Evolutionary conservation across 2,797 vertebrate species (phyloP).

Genomic region (Squalus acanthias): DNA sequence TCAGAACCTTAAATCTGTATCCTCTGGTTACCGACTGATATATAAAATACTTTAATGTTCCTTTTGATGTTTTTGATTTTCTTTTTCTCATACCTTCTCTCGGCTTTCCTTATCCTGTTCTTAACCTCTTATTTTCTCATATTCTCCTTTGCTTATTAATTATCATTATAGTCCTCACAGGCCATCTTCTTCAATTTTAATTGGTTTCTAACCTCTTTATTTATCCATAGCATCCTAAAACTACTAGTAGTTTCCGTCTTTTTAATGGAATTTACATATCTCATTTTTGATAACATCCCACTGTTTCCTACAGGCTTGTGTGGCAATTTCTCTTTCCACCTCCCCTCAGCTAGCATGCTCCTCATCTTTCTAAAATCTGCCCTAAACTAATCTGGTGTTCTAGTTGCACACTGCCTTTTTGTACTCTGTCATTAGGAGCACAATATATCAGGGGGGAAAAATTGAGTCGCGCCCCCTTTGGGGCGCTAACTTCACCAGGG

Average conservation of each 20-base stretch:
- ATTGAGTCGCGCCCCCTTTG: too few relatives aligned
- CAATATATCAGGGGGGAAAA: neutral
- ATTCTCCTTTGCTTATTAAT: neutral
- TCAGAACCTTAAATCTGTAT: neutral
- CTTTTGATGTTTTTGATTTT: neutral
- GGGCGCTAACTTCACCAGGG: too few relatives aligned
- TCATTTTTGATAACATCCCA: neutral
- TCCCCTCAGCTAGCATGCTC: neutral
- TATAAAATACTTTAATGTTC: neutral
- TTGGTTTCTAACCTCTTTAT: neutral
- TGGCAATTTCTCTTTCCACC: neutral
- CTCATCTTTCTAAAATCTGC: neutral
- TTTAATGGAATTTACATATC: neutral
- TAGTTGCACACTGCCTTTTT: neutral
- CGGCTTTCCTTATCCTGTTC: neutral
- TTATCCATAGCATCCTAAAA: neutral
- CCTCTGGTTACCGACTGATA: neutral
- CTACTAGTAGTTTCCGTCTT: neutral
- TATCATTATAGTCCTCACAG: neutral
- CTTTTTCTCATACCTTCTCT: neutral
- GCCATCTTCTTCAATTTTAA: neutral
- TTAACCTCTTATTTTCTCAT: neutral
- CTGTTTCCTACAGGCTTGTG: neutral
- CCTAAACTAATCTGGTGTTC: too few relatives aligned
- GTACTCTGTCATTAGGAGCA: neutral